Conservation (phyloP, 2,888 invertebrate genomes). For the Orgyia antiqua region DNA sequence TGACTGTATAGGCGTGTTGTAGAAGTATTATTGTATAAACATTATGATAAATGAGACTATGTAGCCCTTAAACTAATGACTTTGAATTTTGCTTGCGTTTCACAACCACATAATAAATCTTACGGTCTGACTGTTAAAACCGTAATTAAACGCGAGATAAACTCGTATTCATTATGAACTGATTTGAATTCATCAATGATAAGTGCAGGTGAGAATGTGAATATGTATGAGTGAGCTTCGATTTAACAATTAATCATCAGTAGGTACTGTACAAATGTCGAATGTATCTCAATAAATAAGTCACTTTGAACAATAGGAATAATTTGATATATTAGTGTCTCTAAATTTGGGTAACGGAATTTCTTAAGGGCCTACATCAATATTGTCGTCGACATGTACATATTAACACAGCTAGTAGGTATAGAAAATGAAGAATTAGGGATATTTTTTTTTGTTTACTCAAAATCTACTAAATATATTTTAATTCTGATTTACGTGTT, state of each 20-base stretch:
- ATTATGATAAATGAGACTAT: constrained; percentile 48
- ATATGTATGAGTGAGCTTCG: constrained; percentile 9
- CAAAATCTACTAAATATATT: too few species aligned
- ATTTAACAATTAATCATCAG: constrained; percentile 18
- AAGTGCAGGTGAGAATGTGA: constrained; percentile 1
- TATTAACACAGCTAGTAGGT: too few species aligned
- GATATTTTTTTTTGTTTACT: too few species aligned
- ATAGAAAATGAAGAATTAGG: too few species aligned
- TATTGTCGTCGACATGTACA: too few species aligned
- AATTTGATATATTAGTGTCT: too few species aligned
- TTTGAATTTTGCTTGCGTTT: constrained; percentile 47
- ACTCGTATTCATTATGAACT: constrained; percentile 16
- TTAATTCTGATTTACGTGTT: too few species aligned
- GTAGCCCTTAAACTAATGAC: constrained; percentile 55
- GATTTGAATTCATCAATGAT: too few species aligned
- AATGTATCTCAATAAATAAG: neutral
- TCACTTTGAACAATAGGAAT: constrained; percentile 4
- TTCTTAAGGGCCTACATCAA: too few species aligned
- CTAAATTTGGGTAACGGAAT: too few species aligned
- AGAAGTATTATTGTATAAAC: constrained; percentile 41
- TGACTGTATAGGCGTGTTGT: constrained; percentile 34
- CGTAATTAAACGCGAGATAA: constrained; percentile 23
- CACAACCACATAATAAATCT: constrained; percentile 55
- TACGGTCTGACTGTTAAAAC: constrained; percentile 29
- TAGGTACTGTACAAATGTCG: too few species aligned